phyloP scores from a whole-genome alignment of 2,797 vertebrate genomes.

The Podarcis lilfordi region DNA sequence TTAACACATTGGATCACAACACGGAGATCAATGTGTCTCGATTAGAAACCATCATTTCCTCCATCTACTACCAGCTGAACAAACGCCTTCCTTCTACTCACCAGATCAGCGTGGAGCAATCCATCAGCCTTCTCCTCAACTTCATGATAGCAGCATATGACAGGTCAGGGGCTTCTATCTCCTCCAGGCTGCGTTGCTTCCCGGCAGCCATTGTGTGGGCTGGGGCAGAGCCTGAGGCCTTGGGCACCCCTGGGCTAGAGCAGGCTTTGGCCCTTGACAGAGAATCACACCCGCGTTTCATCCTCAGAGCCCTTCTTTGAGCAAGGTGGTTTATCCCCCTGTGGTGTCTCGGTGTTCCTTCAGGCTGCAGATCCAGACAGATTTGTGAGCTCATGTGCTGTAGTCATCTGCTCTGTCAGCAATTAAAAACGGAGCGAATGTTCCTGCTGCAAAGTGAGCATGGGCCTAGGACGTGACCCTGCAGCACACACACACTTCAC shows the following conservation, averaged over 20 bases:
- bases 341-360: background rate
- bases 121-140: conserved; percentile 97
- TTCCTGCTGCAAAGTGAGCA: no score
- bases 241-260: background rate
- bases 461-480: background rate
- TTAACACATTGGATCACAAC: conserved; percentile 92
- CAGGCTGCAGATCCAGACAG: background rate
- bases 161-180: conserved; percentile 80
- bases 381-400: background rate
- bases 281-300: accelerated
- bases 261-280: accelerated
- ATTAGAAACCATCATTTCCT: conserved; percentile 96
- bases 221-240: background rate
- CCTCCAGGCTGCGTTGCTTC: background rate
- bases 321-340: background rate
- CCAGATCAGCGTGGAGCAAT: conserved; percentile 97
- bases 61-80: conserved; percentile 97
- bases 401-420: no score
- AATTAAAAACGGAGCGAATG: no score
- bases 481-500: no score
- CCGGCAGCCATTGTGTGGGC: background rate
- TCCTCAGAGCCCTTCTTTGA: accelerated
- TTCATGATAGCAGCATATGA: conserved; percentile 96
- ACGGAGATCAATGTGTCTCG: conserved; percentile 95
- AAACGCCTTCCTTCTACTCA: conserved; percentile 96